Evolutionary conservation across 1,140 invertebrate species (phyloP).

Genomic region (Drosophila pandora): DNA sequence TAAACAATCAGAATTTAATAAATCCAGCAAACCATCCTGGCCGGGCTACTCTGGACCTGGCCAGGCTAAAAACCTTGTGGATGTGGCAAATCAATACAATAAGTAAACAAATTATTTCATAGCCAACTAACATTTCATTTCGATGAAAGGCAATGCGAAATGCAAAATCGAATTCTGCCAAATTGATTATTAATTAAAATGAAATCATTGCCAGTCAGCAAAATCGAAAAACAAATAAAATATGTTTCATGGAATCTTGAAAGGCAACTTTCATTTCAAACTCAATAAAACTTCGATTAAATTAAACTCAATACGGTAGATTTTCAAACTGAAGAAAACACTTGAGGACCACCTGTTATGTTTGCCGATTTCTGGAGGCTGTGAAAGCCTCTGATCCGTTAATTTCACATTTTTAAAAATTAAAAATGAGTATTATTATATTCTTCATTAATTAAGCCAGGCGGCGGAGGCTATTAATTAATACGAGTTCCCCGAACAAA

Average conservation of each 20-base stretch:
- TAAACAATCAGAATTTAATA: constrained; percentile 37
- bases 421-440: constrained; percentile 75
- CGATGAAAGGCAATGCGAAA: constrained; percentile 27
- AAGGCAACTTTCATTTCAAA: not conserved
- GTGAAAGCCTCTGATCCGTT: constrained; percentile 67
- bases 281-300: no score
- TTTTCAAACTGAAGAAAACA: not conserved
- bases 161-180: constrained; percentile 26
- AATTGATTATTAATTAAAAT: constrained; percentile 61
- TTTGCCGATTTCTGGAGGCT: constrained; percentile 39
- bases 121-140: constrained; percentile 18
- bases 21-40: not conserved
- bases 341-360: constrained; percentile 19
- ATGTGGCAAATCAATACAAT: constrained; percentile 32
- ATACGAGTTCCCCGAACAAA: constrained; percentile 62
- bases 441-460: constrained; percentile 64
- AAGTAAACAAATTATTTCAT: constrained; percentile 46
- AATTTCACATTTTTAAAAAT: constrained; percentile 53
- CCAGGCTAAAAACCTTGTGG: constrained; percentile 6
- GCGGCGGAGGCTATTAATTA: constrained; percentile 66
- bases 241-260: constrained; percentile 6
- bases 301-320: no score
- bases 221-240: constrained; percentile 21
- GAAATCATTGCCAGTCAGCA: constrained; percentile 26
- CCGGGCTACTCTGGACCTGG: no score